Percentiles rank a stretch among this genome's conserved stretches.
Conservation (phyloP, 2,888 invertebrate genomes). For the Parascotia fuliginaria region DNA sequence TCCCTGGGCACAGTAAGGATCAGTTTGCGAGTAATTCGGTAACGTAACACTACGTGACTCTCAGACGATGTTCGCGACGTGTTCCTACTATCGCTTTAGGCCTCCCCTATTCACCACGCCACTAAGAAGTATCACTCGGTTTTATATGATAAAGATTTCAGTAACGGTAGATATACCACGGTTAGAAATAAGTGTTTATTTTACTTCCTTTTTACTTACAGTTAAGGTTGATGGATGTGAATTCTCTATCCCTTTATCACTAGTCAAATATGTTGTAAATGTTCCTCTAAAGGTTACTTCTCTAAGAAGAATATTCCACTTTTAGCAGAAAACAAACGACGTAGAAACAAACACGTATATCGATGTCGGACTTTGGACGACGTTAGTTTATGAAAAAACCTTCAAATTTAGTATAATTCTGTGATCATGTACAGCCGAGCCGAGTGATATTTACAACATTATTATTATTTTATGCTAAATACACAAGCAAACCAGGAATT, state of each 20-base stretch:
- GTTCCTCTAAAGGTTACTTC: too few species aligned
- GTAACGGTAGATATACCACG: constrained; percentile 30
- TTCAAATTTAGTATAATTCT: too few species aligned
- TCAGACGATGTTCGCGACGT: constrained; percentile 73
- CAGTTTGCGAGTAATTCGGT: constrained; percentile 76
- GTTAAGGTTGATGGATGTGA: too few species aligned
- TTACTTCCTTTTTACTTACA: too few species aligned
- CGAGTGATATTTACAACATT: neutral
- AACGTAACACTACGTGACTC: constrained; percentile 77
- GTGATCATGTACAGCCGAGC: too few species aligned
- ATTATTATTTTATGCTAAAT: neutral
- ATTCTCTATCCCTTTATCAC: too few species aligned
- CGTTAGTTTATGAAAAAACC: too few species aligned
- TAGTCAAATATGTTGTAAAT: too few species aligned
- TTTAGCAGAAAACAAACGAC: too few species aligned
- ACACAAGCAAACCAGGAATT: constrained; percentile 11
- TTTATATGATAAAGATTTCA: constrained; percentile 60
- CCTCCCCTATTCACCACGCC: constrained; percentile 67
- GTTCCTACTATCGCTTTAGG: constrained; percentile 73
- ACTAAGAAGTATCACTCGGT: constrained; percentile 75
- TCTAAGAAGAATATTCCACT: too few species aligned
- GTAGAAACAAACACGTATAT: too few species aligned
- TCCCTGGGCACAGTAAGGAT: constrained; percentile 73
- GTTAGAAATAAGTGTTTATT: constrained; percentile 7
- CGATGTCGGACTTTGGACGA: too few species aligned